Evolutionary conservation across 2,113 vertebrate species (phyloP).

Genomic region (Istiophorus platypterus): DNA sequence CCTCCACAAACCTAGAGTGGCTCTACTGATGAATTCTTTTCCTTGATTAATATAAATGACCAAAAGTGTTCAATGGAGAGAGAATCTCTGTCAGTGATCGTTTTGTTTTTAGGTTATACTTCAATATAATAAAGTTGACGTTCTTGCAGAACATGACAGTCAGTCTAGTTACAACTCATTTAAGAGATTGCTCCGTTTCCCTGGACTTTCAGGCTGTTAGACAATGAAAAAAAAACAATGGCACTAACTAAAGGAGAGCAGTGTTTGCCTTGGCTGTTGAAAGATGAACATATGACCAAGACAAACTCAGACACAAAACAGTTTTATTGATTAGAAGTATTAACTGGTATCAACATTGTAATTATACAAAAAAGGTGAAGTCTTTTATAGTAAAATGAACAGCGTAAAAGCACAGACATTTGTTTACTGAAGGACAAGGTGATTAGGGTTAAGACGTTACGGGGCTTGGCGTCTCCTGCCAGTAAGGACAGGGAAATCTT

Average conservation of each 20-base stretch:
- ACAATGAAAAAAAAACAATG: not conserved
- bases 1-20: no score
- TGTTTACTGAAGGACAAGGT: not conserved
- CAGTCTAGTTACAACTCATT: not conserved
- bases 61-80: no score
- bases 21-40: not conserved
- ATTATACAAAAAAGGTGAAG: not conserved
- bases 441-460: not conserved
- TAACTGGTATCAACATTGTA: not conserved
- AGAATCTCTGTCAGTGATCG: not conserved
- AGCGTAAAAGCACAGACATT: not conserved
- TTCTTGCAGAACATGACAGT: not conserved
- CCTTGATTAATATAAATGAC: not conserved
- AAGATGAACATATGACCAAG: not conserved
- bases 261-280: no score
- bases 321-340: slow-evolving; percentile 11
- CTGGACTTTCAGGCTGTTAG: no score
- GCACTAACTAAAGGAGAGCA: not conserved
- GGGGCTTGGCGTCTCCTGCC: slow-evolving; percentile 71
- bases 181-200: not conserved
- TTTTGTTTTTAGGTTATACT: not conserved
- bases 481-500: slow-evolving; percentile 86
- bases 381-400: not conserved
- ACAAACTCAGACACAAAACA: not conserved
- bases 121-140: not conserved